phyloP scores from a whole-genome alignment of 2,797 vertebrate species.

The Anolis apletophallus region DNA sequence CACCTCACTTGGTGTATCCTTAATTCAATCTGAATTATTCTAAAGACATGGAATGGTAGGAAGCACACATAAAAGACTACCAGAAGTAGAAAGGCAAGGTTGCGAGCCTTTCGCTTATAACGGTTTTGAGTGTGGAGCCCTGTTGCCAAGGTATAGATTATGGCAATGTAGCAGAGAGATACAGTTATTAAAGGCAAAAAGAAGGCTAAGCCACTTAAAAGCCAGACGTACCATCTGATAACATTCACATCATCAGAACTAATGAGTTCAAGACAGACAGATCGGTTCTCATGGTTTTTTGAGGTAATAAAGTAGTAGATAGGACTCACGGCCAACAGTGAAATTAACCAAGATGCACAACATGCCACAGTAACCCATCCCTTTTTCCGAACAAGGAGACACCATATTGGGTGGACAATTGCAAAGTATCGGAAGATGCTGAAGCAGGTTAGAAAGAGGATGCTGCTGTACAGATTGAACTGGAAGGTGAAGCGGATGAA shows the following conservation, averaged over 20 bases:
- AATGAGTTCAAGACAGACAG: conserved; percentile 58
- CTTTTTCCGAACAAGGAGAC: conserved; percentile 73
- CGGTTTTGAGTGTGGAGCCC: conserved; percentile 30
- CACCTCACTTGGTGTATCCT: conserved; percentile 56
- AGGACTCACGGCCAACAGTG: conserved; percentile 56
- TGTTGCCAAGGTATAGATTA: conserved; percentile 62
- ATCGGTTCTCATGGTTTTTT: conserved; percentile 51
- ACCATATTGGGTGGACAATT: conserved; percentile 73
- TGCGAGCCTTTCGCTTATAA: conserved; percentile 68
- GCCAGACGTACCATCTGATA: conserved; percentile 72
- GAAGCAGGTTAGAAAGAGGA: conserved; percentile 84
- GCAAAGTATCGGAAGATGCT: conserved; percentile 79
- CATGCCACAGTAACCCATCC: conserved; percentile 72
- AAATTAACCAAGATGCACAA: conserved; percentile 72
- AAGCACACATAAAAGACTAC: conserved; percentile 70
- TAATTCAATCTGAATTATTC: conserved; percentile 61
- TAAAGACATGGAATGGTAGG: conserved; percentile 67
- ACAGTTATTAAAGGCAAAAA: conserved; percentile 69
- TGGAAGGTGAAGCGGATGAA: conserved; percentile 79
- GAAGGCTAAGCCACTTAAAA: conserved; percentile 55
- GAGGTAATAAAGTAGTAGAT: conserved; percentile 67
- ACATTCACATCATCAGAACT: conserved; percentile 64
- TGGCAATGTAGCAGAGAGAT: conserved; percentile 59
- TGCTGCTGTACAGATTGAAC: conserved; percentile 84
- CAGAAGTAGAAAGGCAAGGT: conserved; percentile 58